Evolutionary conservation across 2,888 invertebrate species (phyloP).

Genomic region (Amblyjoppa fuscipennis): DNA sequence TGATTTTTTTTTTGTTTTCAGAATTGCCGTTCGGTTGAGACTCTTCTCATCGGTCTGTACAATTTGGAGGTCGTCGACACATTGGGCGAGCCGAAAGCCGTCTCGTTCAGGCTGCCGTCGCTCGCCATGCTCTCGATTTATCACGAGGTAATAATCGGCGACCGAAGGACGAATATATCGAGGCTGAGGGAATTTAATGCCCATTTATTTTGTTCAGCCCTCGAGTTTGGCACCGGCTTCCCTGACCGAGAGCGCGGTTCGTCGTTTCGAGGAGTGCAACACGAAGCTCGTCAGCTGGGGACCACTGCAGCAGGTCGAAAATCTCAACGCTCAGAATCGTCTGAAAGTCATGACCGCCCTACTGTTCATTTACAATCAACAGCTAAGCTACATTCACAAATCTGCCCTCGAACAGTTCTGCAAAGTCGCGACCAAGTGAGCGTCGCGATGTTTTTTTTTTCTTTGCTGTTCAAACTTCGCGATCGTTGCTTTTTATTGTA

Average conservation of each 20-base stretch:
- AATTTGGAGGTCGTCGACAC: slow-evolving; percentile 96
- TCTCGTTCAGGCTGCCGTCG: slow-evolving; percentile 95
- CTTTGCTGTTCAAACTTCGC: not conserved
- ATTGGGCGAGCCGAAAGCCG: slow-evolving; percentile 93
- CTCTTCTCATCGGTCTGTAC: slow-evolving; percentile 90
- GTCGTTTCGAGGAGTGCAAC: slow-evolving; percentile 95
- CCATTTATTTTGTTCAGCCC: slow-evolving; percentile 86
- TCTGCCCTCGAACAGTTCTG: slow-evolving; percentile 93
- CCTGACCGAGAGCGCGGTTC: slow-evolving; percentile 93
- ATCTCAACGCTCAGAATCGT: slow-evolving; percentile 96
- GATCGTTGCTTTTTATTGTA: not conserved
- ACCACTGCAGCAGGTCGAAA: slow-evolving; percentile 95
- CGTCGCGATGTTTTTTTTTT: not conserved
- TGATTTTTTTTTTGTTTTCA: slow-evolving; percentile 85
- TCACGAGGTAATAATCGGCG: slow-evolving; percentile 90
- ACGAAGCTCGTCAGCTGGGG: slow-evolving; percentile 96
- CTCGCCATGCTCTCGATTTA: slow-evolving; percentile 96
- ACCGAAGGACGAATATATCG: not conserved
- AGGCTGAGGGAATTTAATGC: not conserved
- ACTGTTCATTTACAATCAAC: slow-evolving; percentile 94
- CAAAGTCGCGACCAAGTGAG: slow-evolving; percentile 92
- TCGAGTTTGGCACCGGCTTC: slow-evolving; percentile 91
- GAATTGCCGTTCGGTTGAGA: slow-evolving; percentile 87
- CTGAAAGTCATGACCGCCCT: slow-evolving; percentile 95
- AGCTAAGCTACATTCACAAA: slow-evolving; percentile 92